Evolutionary conservation across 1,140 invertebrate species (phyloP).

Genomic region (Plutomurus gul): DNA sequence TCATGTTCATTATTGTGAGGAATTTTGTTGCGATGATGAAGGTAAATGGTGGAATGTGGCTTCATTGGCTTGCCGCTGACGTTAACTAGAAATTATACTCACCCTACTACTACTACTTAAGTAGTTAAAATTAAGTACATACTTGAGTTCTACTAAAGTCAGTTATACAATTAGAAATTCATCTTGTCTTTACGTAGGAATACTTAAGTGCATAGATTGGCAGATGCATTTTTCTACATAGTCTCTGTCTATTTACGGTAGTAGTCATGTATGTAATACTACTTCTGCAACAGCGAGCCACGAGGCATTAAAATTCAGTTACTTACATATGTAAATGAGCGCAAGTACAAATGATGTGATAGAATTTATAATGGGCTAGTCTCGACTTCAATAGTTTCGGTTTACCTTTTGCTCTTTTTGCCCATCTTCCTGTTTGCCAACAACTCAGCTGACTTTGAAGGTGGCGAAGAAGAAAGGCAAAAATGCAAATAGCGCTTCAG

Average conservation of each 20-base stretch:
- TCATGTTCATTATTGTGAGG: too few relatives aligned
- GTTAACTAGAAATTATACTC: too few relatives aligned
- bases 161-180: too few relatives aligned
- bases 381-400: not conserved
- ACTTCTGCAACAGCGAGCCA: not conserved
- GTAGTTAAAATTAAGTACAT: too few relatives aligned
- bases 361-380: not conserved
- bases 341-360: not conserved
- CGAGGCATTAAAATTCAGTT: not conserved
- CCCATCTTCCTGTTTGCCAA: constrained; percentile 3
- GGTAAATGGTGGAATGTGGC: too few relatives aligned
- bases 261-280: not conserved
- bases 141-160: too few relatives aligned
- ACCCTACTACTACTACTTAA: too few relatives aligned
- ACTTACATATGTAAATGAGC: not conserved
- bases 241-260: not conserved
- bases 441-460: too few relatives aligned
- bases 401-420: not conserved
- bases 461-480: constrained; percentile 1
- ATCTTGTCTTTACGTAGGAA: too few relatives aligned
- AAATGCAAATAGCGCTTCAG: not conserved
- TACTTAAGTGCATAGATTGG: too few relatives aligned
- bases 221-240: not conserved
- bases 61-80: too few relatives aligned
- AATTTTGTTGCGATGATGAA: too few relatives aligned